Conservation (phyloP, 2,888 invertebrate species). For the Xestia c-nigrum region DNA sequence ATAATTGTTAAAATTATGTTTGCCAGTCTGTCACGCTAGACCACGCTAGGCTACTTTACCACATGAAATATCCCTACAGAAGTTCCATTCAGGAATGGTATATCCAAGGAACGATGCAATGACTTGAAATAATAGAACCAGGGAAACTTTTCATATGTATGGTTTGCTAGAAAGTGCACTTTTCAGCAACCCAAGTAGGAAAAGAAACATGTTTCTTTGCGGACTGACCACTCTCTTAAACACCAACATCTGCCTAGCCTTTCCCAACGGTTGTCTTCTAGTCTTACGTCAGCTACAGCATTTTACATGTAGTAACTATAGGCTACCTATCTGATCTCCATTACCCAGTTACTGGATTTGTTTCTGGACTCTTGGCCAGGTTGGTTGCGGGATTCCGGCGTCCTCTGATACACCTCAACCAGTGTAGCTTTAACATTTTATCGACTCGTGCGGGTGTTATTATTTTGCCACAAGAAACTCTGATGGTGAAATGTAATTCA, state of each 20-base stretch:
- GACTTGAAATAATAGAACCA: background rate
- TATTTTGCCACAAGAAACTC: background rate
- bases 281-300: background rate
- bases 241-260: background rate
- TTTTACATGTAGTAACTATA: background rate
- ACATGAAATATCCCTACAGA: background rate
- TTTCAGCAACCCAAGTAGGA: too few species aligned
- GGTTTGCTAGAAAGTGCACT: too few species aligned
- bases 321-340: background rate
- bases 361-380: background rate
- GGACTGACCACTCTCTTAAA: background rate
- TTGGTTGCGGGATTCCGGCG: background rate
- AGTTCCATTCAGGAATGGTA: background rate
- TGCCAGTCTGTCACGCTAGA: background rate
- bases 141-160: background rate
- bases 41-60: background rate
- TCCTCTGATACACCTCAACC: too few species aligned
- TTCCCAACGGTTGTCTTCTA: background rate
- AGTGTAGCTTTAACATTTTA: too few species aligned
- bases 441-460: background rate
- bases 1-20: background rate
- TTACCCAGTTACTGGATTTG: background rate
- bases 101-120: background rate
- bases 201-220: background rate
- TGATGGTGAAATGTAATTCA: background rate